Evolutionary conservation across 2,888 invertebrate species (phyloP).

Genomic region (Sinelater perroti): DNA sequence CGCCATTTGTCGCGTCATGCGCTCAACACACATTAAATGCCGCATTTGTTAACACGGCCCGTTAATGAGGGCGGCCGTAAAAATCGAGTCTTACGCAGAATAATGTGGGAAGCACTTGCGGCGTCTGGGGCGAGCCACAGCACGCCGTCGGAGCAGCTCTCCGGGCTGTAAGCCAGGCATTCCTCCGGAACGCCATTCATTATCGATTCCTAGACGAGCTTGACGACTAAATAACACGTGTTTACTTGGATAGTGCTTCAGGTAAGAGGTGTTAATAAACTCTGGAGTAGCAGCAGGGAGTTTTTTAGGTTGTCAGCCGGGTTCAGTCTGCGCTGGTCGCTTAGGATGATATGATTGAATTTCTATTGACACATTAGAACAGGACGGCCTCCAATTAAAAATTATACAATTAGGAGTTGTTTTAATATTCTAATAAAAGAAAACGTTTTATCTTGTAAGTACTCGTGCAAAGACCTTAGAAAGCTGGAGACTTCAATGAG

Average conservation of each 20-base stretch:
- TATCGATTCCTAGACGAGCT: slow-evolving; percentile 23
- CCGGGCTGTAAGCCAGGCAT: slow-evolving; percentile 16
- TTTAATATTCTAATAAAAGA: too few species aligned
- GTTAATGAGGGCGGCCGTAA: slow-evolving; percentile 8
- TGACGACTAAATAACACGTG: slow-evolving; percentile 25
- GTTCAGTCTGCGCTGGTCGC: neutral
- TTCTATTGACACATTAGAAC: too few species aligned
- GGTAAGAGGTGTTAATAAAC: slow-evolving; percentile 10
- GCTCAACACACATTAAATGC: slow-evolving; percentile 11
- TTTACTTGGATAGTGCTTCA: slow-evolving; percentile 6
- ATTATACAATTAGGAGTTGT: too few species aligned
- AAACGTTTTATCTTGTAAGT: too few species aligned
- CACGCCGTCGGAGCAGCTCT: neutral
- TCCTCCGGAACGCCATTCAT: slow-evolving; percentile 17
- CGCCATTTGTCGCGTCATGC: slow-evolving; percentile 4
- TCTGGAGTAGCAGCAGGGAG: slow-evolving; percentile 13
- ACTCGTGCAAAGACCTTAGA: too few species aligned
- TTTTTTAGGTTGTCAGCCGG: slow-evolving; percentile 9
- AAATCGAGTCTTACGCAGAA: slow-evolving; percentile 13
- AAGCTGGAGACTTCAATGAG: too few species aligned
- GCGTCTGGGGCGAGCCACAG: slow-evolving; percentile 7
- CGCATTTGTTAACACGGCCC: slow-evolving; percentile 11
- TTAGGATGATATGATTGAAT: too few species aligned
- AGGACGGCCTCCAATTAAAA: too few species aligned
- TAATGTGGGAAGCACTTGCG: slow-evolving; percentile 19